Evolutionary conservation across 2,113 vertebrate species (phyloP), one percentile per base, ranked within the genome.

Genomic region (Gnathonemus echidnorhynchus): DNA sequence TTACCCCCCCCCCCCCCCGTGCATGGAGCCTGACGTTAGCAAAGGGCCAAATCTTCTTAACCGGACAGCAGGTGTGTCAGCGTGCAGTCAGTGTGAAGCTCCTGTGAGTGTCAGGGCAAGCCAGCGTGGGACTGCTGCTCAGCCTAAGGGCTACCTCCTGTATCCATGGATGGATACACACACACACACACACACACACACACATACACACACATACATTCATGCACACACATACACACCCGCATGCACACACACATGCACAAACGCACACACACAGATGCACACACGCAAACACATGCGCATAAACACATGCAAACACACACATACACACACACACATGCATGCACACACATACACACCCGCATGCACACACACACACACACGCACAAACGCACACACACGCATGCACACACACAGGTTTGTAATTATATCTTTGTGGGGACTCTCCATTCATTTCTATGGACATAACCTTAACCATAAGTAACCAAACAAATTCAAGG

Each of bases 1-100:
- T n/a, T n/a, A n/a, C n/a, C n/a, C 11, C 49, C 17, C 80, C 86
- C 11, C 27, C 50, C 27, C 50, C 46, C 86, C 52, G 27, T 35
- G 87, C 87, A 24, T 24, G 62, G 58, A 52, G 56, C 42, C 88
- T 70, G 53, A 42, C 15, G 45, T 74, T 58, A 90, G 74, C 50
- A 83, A 91, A 52, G 87, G 45, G 90, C 90, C 87, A 77, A 93
- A 92, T 91, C 88, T 62, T 56, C 80, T 91, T 87, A 87, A 89
- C 86, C 46, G 24, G 74, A 11, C 84, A 21, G 66, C 11, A 87
- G 58, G 80, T 45, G 89, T 45, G 53, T 89, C 35, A 48, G 35
- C 17, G 46, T 49, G 52, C 86, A 45, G 74, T 84, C 35, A 66
- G 89, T 86, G 50, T 48, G 85, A 46, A 58, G 31, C 88, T 89